Evolutionary conservation across 2,888 invertebrate genomes (phyloP).

Genomic region (Agrotis clavis): DNA sequence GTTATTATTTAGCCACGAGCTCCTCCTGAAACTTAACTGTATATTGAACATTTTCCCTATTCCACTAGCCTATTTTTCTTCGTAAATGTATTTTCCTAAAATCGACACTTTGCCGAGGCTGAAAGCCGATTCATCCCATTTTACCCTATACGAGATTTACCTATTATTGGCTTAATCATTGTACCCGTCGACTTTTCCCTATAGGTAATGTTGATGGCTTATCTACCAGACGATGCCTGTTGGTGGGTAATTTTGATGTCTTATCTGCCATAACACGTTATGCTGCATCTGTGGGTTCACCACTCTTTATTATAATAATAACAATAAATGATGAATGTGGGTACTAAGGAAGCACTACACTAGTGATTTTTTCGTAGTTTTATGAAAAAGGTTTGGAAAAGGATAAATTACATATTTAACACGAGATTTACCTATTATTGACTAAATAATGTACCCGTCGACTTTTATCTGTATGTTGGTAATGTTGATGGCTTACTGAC

Average conservation of each 20-base stretch:
- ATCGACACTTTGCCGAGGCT: slow-evolving; percentile 55
- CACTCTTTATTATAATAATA: slow-evolving; percentile 11
- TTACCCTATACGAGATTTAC: slow-evolving; percentile 57
- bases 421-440: slow-evolving; percentile 61
- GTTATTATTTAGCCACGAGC: too few species aligned
- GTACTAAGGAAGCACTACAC: slow-evolving; percentile 9
- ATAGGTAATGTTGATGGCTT: slow-evolving; percentile 27
- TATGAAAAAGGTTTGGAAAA: too few species aligned
- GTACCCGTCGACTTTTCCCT: slow-evolving; percentile 39
- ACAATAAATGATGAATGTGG: background rate
- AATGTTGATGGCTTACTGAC: slow-evolving; percentile 31
- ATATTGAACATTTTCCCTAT: slow-evolving; percentile 39
- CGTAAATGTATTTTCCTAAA: slow-evolving; percentile 60
- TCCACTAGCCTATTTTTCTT: slow-evolving; percentile 42
- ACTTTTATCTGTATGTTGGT: slow-evolving; percentile 30
- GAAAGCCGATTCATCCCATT: slow-evolving; percentile 66
- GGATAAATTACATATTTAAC: background rate
- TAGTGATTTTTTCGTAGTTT: background rate
- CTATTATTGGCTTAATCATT: slow-evolving; percentile 64
- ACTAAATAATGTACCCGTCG: slow-evolving; percentile 51
- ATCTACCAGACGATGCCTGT: background rate
- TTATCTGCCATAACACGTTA: slow-evolving; percentile 34
- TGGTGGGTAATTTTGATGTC: slow-evolving; percentile 11
- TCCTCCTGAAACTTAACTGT: background rate
- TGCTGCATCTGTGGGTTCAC: slow-evolving; percentile 33